Base-by-base conservation (phyloP, 2,888 invertebrate species). In the Cordilura impudica region DNA sequence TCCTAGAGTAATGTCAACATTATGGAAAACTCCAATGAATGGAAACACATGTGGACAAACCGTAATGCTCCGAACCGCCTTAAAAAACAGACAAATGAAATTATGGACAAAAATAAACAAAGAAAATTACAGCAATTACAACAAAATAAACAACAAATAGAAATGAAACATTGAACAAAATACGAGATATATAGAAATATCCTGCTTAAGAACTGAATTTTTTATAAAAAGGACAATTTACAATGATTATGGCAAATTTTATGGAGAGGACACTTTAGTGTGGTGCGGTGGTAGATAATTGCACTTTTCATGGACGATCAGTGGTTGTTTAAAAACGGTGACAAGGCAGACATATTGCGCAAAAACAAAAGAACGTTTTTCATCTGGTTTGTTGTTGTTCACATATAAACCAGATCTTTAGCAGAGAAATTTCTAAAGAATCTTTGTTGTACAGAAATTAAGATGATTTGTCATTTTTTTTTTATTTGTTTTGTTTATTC, bases 231-330 rank as follows among this genome's bases (percentile, higher is more conserved):
- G 67, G 45, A 78, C 81, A 78, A 78, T 75, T 66, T 71, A 67
- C 61, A 35, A 67, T 81, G 81, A 81, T 81, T 78, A 78, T 78
- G 78, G 81, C 78, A 81, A 81, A 81, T 81, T 74, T 74, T 75
- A 67, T 53, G 67, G 58, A 19, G 45, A n/a, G 58, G 58, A 69
- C 61, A 31, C 49, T 49, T 39, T 72, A 69, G 71, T 67, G 67
- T 78, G 71, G 53, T 82, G 78, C 78, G 78, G 80, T 66, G 69
- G 54, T 66, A 73, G 51, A 74, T 74, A 82, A 81, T 81, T 82
- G 82, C 76, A 67, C 76, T 82, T 74, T 81, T 81, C 80, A 81
- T 78, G 70, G 60, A 73, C 75, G 67, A 76, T 82, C 82, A 81
- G 78, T 67, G 76, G 71, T 63, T 75, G 56, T 70, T 73, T 73